Evolutionary conservation across 2,888 invertebrate genomes (phyloP), one percentile per base, ranked within the genome.

Genomic region (Leuctra nigra): DNA sequence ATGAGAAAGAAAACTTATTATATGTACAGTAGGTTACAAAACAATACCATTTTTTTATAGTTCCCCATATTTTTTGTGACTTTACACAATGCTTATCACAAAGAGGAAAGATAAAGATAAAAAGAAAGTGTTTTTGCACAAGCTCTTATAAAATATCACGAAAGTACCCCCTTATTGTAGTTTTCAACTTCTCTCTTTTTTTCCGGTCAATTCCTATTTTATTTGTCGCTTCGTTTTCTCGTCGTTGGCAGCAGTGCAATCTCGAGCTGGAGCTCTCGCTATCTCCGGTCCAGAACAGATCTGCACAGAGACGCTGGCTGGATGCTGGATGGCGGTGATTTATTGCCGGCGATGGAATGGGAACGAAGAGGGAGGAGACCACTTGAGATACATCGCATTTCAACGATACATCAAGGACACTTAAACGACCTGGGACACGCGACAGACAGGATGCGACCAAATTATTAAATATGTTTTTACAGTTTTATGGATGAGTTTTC

Each of bases 121-220:
- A n/a, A n/a, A n/a, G n/a, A n/a, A n/a, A n/a, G n/a, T 33, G 35
- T 50, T 35, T 50, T 50, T 33, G 33, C 20, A 16, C 3, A 20
- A 13, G 33, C 4, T 18, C n/a, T n/a, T 16, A 33, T 50, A 50
- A 33, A 29, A 50, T 50, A 35, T 50, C 33, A 25, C 50, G 22
- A 50, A 22, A 50, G 14, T 20, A 50, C 36, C 33, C 33, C 29
- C n/a, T 29, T 29, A 50, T 50, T 33, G 50, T 50, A 50, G 50
- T 50, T 50, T 29, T 33, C 50, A 50, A 50, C 50, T 50, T 50
- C 50, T 50, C 50, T 50, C 50, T 50, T 50, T n/a, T n/a, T n/a
- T 48, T 50, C 50, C 50, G 50, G 50, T 50, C 50, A 50, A 50
- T 50, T 35, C 50, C 50, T 35, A 50, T 50, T 50, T 50, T 35